Conservation (phyloP, 2,113 vertebrate genomes). For the Labeo catla region DNA sequence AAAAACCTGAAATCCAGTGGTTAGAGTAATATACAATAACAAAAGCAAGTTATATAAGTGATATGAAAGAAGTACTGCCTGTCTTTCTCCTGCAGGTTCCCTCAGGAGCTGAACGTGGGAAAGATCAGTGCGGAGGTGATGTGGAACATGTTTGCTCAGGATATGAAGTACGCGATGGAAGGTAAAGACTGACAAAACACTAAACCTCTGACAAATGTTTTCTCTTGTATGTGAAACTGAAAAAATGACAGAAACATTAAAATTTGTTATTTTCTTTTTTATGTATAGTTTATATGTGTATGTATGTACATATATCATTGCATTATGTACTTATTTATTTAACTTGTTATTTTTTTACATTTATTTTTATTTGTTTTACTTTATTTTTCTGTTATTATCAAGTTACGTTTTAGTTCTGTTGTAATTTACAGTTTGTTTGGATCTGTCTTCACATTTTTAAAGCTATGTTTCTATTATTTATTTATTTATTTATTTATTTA, state of each 20-base stretch:
- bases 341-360: neutral
- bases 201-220: neutral
- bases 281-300: neutral
- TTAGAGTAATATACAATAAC: neutral
- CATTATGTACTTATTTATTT: neutral
- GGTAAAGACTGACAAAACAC: slow-evolving; percentile 75
- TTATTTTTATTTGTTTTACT: too few species aligned
- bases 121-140: slow-evolving; percentile 98
- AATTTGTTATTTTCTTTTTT: neutral
- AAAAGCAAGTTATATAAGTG: neutral
- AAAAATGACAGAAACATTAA: neutral
- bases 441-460: too few species aligned
- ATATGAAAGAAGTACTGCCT: neutral
- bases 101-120: slow-evolving; percentile 93
- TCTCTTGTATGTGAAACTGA: neutral
- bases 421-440: neutral
- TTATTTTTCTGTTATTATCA: neutral
- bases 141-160: slow-evolving; percentile 99
- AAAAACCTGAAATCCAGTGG: neutral
- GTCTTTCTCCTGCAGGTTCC: slow-evolving; percentile 78
- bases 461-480: too few species aligned
- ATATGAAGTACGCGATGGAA: slow-evolving; percentile 98
- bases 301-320: neutral
- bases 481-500: too few species aligned
- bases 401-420: neutral